Base-by-base conservation (phyloP, 53 echinoderm and acorn worm genomes). In the Echinarachnius parma region DNA sequence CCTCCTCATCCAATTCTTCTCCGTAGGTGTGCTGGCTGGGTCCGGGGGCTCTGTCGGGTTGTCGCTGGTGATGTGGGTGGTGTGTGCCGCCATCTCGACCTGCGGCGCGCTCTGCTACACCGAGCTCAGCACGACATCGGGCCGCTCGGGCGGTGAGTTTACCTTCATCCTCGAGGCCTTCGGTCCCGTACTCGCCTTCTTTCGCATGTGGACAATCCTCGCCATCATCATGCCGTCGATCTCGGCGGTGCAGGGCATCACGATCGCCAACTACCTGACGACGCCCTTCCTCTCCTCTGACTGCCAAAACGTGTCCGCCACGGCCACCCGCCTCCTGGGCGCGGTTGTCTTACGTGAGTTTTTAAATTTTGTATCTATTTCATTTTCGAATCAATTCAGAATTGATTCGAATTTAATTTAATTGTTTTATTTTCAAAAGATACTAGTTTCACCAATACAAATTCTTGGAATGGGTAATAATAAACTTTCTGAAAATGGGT, bases 121-220 rank as follows among this genome's bases (percentile, higher is more conserved):
- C 3, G 91, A 91, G 37, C 59, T 91, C 30, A 83, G 79, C 22
- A 74, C 86, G 9, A 82, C 86, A 7, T 91, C 85, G 48, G 77
- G 79, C 57, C 76, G 83, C 61, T 91, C 91, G 9, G 90, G 90
- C 18, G 86, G 90, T n/a, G 90, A 90, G 53, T 77, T 86, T 53
- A 81, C 52, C 26, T 82, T 75, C 27, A 75, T 82, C 9, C 45
- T 71, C 23, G 82, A 82, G 31, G 5, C 64, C 31, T 82, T 75
- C 46, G 82, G 82, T 28, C 82, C 82, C 9, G 53, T 64, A n/a
- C 62, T 82, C 31, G 82, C 82, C 28, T 82, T 82, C 47, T 54
- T 82, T 9, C 28, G 82, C 27, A 64, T 82, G 22, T 82, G 82
- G 82, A 75, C 82, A 2, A 49, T 75, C 72, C 50, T 82, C 2